These are phyloP conservation scores for Papilio protenor DNA, from an alignment of 2,888 invertebrate species.

Conservation along the genomic window DNA sequence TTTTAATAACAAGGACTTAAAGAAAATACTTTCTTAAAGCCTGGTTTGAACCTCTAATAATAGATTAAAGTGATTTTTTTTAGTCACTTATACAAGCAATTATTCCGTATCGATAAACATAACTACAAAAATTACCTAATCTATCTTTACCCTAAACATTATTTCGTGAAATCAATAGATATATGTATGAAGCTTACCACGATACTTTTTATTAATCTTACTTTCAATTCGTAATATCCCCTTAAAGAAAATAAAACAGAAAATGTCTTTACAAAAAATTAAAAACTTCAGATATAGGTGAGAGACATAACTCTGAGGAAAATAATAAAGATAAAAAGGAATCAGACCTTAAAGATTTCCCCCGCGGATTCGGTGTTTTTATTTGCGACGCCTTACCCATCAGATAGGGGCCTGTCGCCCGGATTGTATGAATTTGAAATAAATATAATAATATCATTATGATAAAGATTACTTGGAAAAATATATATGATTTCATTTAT, in stretches of 20 bases:
- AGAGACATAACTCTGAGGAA: slow-evolving; percentile 39
- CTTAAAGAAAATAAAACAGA: slow-evolving; percentile 47
- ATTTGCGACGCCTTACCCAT: slow-evolving; percentile 60
- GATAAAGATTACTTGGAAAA: slow-evolving; percentile 1
- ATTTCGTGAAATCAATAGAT: too few species aligned
- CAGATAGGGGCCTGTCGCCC: slow-evolving; percentile 62
- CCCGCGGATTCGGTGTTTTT: slow-evolving; percentile 68
- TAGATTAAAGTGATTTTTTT: too few species aligned
- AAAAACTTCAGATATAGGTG: slow-evolving; percentile 49
- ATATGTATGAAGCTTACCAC: neutral
- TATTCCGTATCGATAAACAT: too few species aligned
- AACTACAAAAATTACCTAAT: too few species aligned
- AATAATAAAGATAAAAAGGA: slow-evolving; percentile 65
- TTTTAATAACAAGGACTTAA: too few species aligned
- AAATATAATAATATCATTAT: slow-evolving; percentile 38
- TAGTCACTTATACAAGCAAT: too few species aligned
- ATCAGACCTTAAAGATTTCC: slow-evolving; percentile 68
- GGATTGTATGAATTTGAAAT: slow-evolving; percentile 51
- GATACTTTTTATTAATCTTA: neutral
- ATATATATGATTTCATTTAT: too few species aligned
- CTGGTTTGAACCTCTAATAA: too few species aligned
- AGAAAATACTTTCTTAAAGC: too few species aligned
- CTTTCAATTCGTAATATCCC: slow-evolving; percentile 44
- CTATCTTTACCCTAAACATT: too few species aligned
- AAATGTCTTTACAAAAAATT: slow-evolving; percentile 40